These are phyloP conservation scores for Apistogramma diplotaenia DNA, from an alignment of 2,113 vertebrate species.

Conservation along the genomic window DNA sequence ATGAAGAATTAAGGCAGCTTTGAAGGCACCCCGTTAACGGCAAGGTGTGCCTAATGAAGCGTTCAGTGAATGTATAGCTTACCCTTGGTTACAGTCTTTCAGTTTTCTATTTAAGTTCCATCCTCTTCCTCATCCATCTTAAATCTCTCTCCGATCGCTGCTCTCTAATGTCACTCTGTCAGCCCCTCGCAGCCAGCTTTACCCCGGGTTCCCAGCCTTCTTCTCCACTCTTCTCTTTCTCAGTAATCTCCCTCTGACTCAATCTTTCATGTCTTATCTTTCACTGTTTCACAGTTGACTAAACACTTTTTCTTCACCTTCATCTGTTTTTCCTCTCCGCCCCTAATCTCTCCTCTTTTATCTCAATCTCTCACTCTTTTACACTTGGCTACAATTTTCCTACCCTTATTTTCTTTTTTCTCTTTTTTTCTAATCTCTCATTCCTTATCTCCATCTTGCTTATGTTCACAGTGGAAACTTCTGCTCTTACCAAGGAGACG, in stretches of 20 bases:
- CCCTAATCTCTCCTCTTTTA: slow-evolving; percentile 63
- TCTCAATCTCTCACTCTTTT: slow-evolving; percentile 59
- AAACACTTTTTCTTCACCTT: slow-evolving; percentile 58
- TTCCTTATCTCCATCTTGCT: slow-evolving; percentile 67
- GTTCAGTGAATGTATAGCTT: background rate
- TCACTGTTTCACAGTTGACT: slow-evolving; percentile 65
- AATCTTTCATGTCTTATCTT: slow-evolving; percentile 54
- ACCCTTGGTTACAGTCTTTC: slow-evolving; percentile 23
- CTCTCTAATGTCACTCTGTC: slow-evolving; percentile 38
- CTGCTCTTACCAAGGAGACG: slow-evolving; percentile 54
- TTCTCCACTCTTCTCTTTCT: slow-evolving; percentile 22
- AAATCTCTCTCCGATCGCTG: slow-evolving; percentile 11
- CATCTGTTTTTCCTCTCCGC: slow-evolving; percentile 31
- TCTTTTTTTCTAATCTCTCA: slow-evolving; percentile 46
- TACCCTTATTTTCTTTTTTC: slow-evolving; percentile 9
- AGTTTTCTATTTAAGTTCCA: background rate
- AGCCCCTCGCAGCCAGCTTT: slow-evolving; percentile 38
- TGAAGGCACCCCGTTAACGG: fast-evolving
- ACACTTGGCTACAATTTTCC: slow-evolving; percentile 55
- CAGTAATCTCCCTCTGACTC: slow-evolving; percentile 42
- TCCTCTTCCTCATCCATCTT: slow-evolving; percentile 22
- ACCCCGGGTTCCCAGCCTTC: slow-evolving; percentile 39
- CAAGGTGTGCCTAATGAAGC: background rate
- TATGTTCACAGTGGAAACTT: slow-evolving; percentile 64
- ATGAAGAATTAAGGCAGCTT: background rate